These are phyloP conservation scores for Darevskia nairensis DNA, from an alignment of 2,797 vertebrate species.

Conservation along the genomic window DNA sequence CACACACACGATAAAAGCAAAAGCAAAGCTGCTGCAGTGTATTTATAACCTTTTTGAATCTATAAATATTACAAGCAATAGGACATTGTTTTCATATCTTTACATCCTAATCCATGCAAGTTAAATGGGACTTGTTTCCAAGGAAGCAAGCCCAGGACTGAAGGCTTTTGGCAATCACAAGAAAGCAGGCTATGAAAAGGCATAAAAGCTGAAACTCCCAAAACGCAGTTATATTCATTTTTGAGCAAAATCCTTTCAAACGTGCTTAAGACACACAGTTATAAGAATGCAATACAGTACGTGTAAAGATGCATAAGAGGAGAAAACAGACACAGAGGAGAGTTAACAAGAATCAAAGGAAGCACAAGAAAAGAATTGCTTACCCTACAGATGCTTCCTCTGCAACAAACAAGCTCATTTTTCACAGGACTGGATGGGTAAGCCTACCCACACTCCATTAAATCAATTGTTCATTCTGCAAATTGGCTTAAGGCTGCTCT, in stretches of 20 bases:
- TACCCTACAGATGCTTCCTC: constrained; percentile 34
- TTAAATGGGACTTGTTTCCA: not conserved
- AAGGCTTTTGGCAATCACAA: not conserved
- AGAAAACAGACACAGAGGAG: constrained; percentile 16
- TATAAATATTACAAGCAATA: not conserved
- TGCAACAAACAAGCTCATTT: constrained; percentile 46
- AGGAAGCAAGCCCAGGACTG: not conserved
- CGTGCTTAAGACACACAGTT: not conserved
- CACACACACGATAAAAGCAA: not conserved
- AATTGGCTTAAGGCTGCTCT: constrained; percentile 34
- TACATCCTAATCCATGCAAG: not conserved
- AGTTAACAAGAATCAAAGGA: constrained; percentile 14
- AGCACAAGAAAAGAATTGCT: constrained; percentile 37
- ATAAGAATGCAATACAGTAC: not conserved
- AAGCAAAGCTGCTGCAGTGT: not conserved
- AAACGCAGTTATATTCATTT: not conserved
- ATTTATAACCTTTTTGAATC: not conserved
- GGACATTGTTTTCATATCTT: constrained; percentile 3
- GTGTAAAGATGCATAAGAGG: not conserved
- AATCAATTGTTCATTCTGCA: constrained; percentile 42
- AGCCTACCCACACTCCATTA: constrained; percentile 28
- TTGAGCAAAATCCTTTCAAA: not conserved
- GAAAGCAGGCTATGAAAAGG: not conserved
- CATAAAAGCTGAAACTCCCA: not conserved
- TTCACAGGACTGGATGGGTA: constrained; percentile 33